A percentile compares a stretch with the other conserved stretches of the same genome.
These are phyloP conservation scores for Mesitornis unicolor DNA, from an alignment of 2,113 vertebrate species.

Conservation along the genomic window DNA sequence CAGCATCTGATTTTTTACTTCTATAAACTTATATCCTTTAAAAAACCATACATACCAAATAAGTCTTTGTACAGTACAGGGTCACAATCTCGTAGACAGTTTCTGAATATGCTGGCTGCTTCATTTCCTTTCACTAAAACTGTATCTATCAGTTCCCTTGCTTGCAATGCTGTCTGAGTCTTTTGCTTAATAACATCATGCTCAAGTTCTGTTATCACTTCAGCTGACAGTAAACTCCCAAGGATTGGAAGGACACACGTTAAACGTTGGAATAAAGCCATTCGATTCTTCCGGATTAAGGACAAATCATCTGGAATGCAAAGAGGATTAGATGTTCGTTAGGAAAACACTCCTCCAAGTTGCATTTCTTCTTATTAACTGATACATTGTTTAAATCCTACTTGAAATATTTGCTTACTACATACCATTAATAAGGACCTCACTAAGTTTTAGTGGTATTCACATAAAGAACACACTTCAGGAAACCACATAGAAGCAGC, in stretches of 20 bases:
- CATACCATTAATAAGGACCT: not conserved
- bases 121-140: slow-evolving; percentile 91
- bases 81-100: slow-evolving; percentile 88
- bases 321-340: not conserved
- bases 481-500: not conserved
- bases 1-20: not conserved
- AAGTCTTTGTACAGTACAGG: slow-evolving; percentile 87
- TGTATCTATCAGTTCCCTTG: slow-evolving; percentile 88
- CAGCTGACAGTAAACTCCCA: slow-evolving; percentile 84
- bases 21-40: not conserved
- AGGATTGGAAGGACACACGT: slow-evolving; percentile 86
- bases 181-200: slow-evolving; percentile 87
- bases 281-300: slow-evolving; percentile 90
- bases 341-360: not conserved
- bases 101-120: slow-evolving; percentile 90
- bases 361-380: not conserved
- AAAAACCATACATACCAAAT: slow-evolving; percentile 81
- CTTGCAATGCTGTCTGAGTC: slow-evolving; percentile 86
- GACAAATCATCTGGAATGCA: slow-evolving; percentile 86
- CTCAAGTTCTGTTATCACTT: slow-evolving; percentile 84
- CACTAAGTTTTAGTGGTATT: not conserved
- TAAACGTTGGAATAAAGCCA: slow-evolving; percentile 87
- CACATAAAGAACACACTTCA: not conserved
- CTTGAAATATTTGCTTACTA: not conserved
- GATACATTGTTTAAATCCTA: not conserved